Conservation (phyloP, 2,888 invertebrate genomes). For the Myopa testacea region DNA sequence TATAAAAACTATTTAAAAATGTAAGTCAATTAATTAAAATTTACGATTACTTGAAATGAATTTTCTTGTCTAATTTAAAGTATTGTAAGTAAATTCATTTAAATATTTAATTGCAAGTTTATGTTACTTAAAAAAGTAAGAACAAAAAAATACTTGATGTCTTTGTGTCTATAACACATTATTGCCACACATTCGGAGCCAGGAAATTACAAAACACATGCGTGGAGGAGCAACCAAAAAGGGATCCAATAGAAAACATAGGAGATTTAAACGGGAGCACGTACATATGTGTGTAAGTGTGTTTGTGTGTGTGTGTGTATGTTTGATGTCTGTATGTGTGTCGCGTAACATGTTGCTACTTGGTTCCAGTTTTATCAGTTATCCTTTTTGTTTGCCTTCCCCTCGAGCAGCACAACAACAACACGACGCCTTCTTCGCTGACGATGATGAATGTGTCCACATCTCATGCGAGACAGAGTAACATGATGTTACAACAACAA, state of each 20-base stretch:
- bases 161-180: not conserved
- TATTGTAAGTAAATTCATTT: too few relatives aligned
- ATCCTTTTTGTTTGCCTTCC: conserved; percentile 20
- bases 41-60: too few relatives aligned
- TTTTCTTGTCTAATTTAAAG: too few relatives aligned
- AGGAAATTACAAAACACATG: conserved; percentile 7
- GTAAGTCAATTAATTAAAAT: too few relatives aligned
- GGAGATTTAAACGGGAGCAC: conserved; percentile 1
- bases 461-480: conserved; percentile 18
- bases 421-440: not conserved
- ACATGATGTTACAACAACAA: conserved; percentile 1
- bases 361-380: conserved; percentile 27
- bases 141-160: too few relatives aligned
- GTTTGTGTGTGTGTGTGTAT: not conserved
- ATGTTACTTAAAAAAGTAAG: too few relatives aligned
- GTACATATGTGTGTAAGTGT: conserved; percentile 1
- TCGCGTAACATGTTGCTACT: not conserved
- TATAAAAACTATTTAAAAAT: too few relatives aligned
- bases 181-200: not conserved
- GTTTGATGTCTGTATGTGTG: conserved; percentile 4
- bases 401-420: conserved; percentile 6
- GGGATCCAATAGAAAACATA: conserved; percentile 32
- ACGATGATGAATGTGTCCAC: conserved; percentile 5
- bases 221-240: conserved; percentile 13
- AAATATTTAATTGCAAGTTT: too few relatives aligned